Evolutionary conservation across 2,888 invertebrate genomes (phyloP), one percentile per base, ranked within the genome.

Genomic region (Heliconius charithonia): DNA sequence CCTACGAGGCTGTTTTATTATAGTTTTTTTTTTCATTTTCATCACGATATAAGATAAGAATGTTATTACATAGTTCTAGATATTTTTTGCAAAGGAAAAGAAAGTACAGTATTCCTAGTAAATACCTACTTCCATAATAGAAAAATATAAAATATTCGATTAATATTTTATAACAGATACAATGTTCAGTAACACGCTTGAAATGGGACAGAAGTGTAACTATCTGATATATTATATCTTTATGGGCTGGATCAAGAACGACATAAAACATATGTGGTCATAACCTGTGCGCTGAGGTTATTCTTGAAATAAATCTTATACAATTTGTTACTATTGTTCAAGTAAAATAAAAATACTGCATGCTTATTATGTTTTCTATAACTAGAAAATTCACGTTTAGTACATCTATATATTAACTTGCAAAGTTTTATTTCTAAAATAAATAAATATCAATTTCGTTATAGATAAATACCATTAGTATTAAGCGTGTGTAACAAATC

Each of bases 181-280:
- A 65, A 72, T 77, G 77, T 77, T 65, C 63, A 37, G n/a, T 62
- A 62, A 66, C 51, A 65, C 22, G 63, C 32, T 45, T 72, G 63
- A 37, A 77, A 37, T 29, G 25, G 51, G 63, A 56, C 9, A 66
- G 65, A 56, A 32, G 45, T 76, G 62, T 71, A 66, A 56, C 77
- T 72, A 77, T 65, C 51, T 72, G 71, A 29, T 72, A 77, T 71
- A 75, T 79, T 62, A 65, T 75, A 79, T 67, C 71, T 79, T 79
- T 79, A 79, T 75, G 70, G 69, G 78, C 63, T 78, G 75, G 75
- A 78, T 70, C 74, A 75, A 75, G 70, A 70, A 75, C 71, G 75
- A 75, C 75, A 75, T 79, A 79, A 79, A 75, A 65, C 75, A 75
- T 79, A 79, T 76, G 75, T 72, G 79, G 70, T 66, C 71, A 75